Conservation (phyloP, 2,888 invertebrate genomes). For the Ophion costatus region DNA sequence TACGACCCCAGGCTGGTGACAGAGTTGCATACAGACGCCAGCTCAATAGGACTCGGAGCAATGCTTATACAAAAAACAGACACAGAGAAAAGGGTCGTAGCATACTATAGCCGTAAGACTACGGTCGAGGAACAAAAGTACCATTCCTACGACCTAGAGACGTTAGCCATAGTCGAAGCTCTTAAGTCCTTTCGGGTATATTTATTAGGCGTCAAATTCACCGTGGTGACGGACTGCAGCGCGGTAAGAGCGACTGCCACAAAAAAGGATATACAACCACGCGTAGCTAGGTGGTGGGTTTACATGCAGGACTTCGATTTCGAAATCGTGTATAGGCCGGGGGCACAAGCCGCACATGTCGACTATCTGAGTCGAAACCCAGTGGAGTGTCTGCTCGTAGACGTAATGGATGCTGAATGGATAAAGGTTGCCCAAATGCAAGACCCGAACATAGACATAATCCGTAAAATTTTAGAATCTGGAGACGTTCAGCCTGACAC, state of each 20-base stretch:
- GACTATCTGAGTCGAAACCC: constrained; percentile 70
- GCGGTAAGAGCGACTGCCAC: constrained; percentile 72
- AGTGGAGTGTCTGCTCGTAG: no score
- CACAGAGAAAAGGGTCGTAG: neutral
- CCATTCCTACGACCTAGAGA: constrained; percentile 53
- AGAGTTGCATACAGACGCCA: no score
- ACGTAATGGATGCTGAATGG: constrained; percentile 55
- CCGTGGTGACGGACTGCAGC: neutral
- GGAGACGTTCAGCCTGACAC: constrained; percentile 28
- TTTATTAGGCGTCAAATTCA: no score
- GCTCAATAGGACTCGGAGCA: no score
- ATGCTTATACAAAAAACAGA: neutral
- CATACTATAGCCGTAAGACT: neutral
- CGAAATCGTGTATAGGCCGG: constrained; percentile 64
- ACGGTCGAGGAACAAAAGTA: constrained; percentile 48
- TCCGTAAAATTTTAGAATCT: constrained; percentile 49
- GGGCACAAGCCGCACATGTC: constrained; percentile 64
- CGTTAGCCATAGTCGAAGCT: no score
- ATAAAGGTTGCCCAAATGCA: constrained; percentile 67
- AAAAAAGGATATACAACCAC: constrained; percentile 72
- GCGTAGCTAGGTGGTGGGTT: constrained; percentile 76
- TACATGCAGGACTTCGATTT: constrained; percentile 68
- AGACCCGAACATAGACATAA: constrained; percentile 62
- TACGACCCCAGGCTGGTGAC: no score
- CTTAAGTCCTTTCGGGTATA: no score